Evolutionary conservation across 2,797 vertebrate species (phyloP), one percentile per base, ranked within the genome.

Genomic region (Trichosurus vulpecula): DNA sequence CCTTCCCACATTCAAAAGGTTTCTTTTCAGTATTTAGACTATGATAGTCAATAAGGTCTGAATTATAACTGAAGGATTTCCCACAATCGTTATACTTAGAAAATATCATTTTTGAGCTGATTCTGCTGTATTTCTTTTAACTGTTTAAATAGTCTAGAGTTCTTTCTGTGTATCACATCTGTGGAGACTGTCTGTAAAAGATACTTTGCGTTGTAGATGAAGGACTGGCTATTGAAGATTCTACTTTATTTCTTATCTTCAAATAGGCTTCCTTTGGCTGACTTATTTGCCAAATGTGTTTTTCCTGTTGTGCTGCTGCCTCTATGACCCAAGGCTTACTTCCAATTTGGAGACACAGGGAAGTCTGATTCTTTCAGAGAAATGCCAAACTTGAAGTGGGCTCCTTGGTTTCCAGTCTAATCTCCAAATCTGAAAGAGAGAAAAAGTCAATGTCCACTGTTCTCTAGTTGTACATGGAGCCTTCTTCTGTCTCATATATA

Each of bases 21-120:
- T 98, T 98, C 95, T 98, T 98, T 16, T 98, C 98, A 52, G 98
- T 98, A 54, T 98, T 98, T 93, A 98, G 97, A 95, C 98, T 96
- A 58, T 98, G 95, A 52, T 98, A 98, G 94, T 98, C 98, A 66
- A 98, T 98, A 58, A 98, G 98, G 54, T 98, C 98, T 58, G 98
- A 98, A 95, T 98, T 98, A 94, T 98, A 98, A 92, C 98, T 95
- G 4, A 98, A 98, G 41, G 97, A 97, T 97, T 98, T 98, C 47
- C 98, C 97, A 97, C 98, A 98, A 91, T 98, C 96, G 31, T 3
- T 90, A 95, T 98, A 98, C 91, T 98, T 97, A 91, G 74, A 87
- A 51, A 87, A 87, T 87, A 87, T 87, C 74, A 87, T 87, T 87
- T 87, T 87, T 87, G 9, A 87, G 41, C 41, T 87, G 3, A 3